Base-by-base conservation (phyloP, 2,113 vertebrate species). In the Guaruba guarouba region DNA sequence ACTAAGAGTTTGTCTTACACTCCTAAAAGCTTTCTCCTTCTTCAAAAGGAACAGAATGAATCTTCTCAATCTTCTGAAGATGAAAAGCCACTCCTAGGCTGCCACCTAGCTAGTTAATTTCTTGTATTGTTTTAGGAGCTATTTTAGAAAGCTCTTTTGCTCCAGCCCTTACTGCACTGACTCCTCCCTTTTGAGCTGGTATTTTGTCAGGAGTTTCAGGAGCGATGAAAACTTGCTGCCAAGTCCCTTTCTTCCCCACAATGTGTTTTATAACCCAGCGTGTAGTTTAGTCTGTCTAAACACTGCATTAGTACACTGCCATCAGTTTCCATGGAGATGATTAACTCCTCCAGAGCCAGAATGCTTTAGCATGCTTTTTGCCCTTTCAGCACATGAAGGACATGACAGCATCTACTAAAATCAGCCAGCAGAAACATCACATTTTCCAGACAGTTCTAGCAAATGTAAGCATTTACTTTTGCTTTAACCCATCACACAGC, bases 261-360 rank as follows among this genome's bases (percentile, higher is more conserved):
- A 82, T 86, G 96, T 92, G 85, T 97, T 97, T 98, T 96, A 97
- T 97, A 98, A 95, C 92, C 96, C 73, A 37, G 93, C 43, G 6
- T 94, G 96, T 96, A 97, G 97, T 97, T 98, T 91, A 97, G 97
- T 92, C 97, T 98, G 96, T 96, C 97, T 94, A 97, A 98, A 97
- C 96, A 97, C 97, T 95, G 90, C 73, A 37, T 79, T 94, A 97
- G 91, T 96, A 93, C 97, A 95, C 94, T 95, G 96, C 97, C 81
- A 71, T 83, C 91, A 57, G 98, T 98, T 98, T 94, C 97, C 97
- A 98, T 98, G 97, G 98, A 96, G 97, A 98, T 96, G 20, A 84
- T 98, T 98, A 98, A 98, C 97, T 97, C 98, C 83, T 97, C 76
- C 54, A 92, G 71, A 80, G 75, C 97, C 93, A 88, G 89, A 84